Conservation (phyloP, 2,888 invertebrate species). For the Galeruca laticollis region DNA sequence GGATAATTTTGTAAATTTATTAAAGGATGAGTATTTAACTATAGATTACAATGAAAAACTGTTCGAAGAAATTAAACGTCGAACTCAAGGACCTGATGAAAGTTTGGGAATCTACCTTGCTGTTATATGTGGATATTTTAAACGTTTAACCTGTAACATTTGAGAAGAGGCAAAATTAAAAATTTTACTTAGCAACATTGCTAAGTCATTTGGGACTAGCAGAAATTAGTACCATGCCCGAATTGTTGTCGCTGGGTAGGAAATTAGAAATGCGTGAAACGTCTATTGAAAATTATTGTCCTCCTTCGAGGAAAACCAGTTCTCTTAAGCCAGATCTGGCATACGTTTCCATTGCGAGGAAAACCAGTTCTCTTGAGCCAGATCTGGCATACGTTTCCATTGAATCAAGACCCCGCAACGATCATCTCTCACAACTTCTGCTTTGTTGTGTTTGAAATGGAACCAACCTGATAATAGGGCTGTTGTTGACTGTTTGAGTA, state of each 20-base stretch:
- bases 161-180: constrained; percentile 33
- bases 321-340: constrained; percentile 4
- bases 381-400: not conserved
- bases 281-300: not conserved
- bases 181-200: constrained; percentile 31
- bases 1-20: constrained; percentile 26
- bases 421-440: no score
- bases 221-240: not conserved
- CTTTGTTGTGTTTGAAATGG: no score
- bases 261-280: not conserved
- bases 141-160: constrained; percentile 26
- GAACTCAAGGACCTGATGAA: constrained; percentile 27
- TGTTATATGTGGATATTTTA: constrained; percentile 33
- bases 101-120: constrained; percentile 17
- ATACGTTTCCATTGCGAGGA: not conserved
- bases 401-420: no score
- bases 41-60: constrained; percentile 28
- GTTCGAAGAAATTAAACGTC: constrained; percentile 47
- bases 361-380: not conserved
- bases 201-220: not conserved
- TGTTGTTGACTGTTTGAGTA: not conserved
- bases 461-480: no score
- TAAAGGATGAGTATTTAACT: constrained; percentile 33
- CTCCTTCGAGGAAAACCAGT: constrained; percentile 5
- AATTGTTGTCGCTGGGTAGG: not conserved